Percentiles rank a stretch among this genome's conserved stretches.
These are phyloP conservation scores for Zaprionus davidi DNA, from an alignment of 1,140 invertebrate species.

Conservation along the genomic window DNA sequence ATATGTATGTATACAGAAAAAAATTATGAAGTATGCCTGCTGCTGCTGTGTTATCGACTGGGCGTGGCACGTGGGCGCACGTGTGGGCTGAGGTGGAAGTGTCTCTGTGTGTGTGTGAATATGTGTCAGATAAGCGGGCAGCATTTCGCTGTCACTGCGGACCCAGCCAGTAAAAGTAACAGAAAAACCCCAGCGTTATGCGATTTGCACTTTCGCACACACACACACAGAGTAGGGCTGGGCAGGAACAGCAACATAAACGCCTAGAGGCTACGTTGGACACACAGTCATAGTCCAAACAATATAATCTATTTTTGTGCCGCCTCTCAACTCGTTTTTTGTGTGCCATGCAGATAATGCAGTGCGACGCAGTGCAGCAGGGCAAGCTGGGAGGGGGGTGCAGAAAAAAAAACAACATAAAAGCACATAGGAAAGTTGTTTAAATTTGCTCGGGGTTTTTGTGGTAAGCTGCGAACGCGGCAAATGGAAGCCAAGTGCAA, in stretches of 20 bases:
- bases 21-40: constrained; percentile 66
- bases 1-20: constrained; percentile 43
- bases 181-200: constrained; percentile 26
- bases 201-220: constrained; percentile 33
- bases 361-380: constrained; percentile 33
- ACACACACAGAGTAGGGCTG: not conserved
- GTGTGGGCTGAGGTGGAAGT: constrained; percentile 1
- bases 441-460: constrained; percentile 59
- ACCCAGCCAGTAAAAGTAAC: constrained; percentile 29
- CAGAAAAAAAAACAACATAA: not conserved
- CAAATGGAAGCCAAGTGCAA: constrained; percentile 44
- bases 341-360: constrained; percentile 55
- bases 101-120: constrained; percentile 31
- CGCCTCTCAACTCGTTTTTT: constrained; percentile 49
- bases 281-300: constrained; percentile 68
- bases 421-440: constrained; percentile 45
- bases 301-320: constrained; percentile 77
- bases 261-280: constrained; percentile 59
- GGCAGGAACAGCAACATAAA: constrained; percentile 43
- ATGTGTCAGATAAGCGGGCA: constrained; percentile 69
- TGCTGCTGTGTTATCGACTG: constrained; percentile 55
- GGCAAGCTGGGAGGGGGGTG: too few relatives aligned
- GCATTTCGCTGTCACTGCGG: constrained; percentile 63
- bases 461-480: constrained; percentile 44
- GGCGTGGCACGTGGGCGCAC: constrained; percentile 29